Evolutionary conservation across 2,797 vertebrate genomes (phyloP).

Genomic region (Artibeus jamaicensis): DNA sequence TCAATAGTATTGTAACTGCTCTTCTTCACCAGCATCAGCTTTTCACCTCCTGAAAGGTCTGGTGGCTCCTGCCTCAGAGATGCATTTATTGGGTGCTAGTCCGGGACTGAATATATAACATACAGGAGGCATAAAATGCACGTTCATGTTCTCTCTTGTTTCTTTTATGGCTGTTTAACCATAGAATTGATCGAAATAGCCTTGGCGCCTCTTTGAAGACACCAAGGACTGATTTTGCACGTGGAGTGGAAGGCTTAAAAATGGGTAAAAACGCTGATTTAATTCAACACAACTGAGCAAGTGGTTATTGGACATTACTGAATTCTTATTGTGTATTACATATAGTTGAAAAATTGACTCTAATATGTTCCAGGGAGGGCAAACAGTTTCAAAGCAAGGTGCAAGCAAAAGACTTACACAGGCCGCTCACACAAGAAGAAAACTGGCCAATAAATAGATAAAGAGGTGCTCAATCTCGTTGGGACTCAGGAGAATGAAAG

Average conservation of each 20-base stretch:
- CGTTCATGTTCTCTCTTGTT: not conserved
- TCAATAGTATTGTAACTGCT: too few species aligned
- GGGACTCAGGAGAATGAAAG: not conserved
- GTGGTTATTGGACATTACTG: not conserved
- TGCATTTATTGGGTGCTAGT: not conserved
- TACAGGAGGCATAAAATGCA: not conserved
- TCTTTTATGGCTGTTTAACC: not conserved
- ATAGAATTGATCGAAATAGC: not conserved
- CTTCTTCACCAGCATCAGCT: not conserved
- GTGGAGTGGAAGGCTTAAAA: not conserved
- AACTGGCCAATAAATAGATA: not conserved
- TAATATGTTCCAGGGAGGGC: not conserved
- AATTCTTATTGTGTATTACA: not conserved
- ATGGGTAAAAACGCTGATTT: not conserved
- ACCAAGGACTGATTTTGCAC: not conserved
- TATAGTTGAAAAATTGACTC: not conserved
- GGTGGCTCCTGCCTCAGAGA: not conserved
- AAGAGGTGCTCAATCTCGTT: not conserved
- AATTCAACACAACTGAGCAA: not conserved
- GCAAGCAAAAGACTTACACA: not conserved
- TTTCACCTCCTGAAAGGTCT: not conserved
- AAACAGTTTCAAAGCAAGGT: not conserved
- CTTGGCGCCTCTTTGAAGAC: not conserved
- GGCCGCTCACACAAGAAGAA: not conserved
- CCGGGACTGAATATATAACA: not conserved